These are phyloP conservation scores for Leucophenga montana DNA, from an alignment of 2,888 invertebrate species.

Conservation along the genomic window DNA sequence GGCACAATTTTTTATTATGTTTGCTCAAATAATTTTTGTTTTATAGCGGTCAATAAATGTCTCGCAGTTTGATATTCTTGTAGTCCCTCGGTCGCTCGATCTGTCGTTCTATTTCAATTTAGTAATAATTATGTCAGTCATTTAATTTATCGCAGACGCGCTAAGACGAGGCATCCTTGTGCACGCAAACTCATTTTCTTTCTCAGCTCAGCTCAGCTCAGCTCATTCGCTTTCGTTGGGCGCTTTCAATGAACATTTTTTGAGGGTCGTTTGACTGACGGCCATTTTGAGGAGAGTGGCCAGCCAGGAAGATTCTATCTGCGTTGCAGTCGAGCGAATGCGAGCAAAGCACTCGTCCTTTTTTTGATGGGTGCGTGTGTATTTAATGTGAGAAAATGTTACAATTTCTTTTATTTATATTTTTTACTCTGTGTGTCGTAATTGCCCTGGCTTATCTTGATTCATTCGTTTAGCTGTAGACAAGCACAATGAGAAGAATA, in stretches of 20 bases:
- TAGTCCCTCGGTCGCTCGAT: slow-evolving; percentile 5
- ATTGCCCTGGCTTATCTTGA: slow-evolving; percentile 68
- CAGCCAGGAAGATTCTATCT: slow-evolving; percentile 34
- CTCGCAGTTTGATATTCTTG: slow-evolving; percentile 32
- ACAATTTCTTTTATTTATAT: slow-evolving; percentile 40
- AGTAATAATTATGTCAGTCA: slow-evolving; percentile 70
- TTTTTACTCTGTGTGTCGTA: slow-evolving; percentile 54
- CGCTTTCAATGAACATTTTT: slow-evolving; percentile 5
- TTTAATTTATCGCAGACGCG: slow-evolving; percentile 68
- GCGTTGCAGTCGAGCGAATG: slow-evolving; percentile 47
- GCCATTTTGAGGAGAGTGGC: slow-evolving; percentile 49
- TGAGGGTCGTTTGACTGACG: slow-evolving; percentile 21
- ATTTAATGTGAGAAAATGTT: slow-evolving; percentile 69
- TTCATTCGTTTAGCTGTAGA: slow-evolving; percentile 41
- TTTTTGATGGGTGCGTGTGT: slow-evolving; percentile 44
- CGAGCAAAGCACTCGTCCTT: slow-evolving; percentile 12
- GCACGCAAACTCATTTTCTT: slow-evolving; percentile 55
- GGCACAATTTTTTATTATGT: slow-evolving; percentile 42
- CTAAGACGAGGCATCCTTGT: slow-evolving; percentile 38
- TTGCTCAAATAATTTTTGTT: slow-evolving; percentile 56
- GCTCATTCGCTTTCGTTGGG: slow-evolving; percentile 18
- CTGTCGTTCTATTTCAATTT: slow-evolving; percentile 56
- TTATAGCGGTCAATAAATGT: slow-evolving; percentile 48
- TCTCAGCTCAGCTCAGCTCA: not conserved
- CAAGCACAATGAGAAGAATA: not conserved